Conservation (phyloP, 2,888 invertebrate species). For the Catocala nupta region DNA sequence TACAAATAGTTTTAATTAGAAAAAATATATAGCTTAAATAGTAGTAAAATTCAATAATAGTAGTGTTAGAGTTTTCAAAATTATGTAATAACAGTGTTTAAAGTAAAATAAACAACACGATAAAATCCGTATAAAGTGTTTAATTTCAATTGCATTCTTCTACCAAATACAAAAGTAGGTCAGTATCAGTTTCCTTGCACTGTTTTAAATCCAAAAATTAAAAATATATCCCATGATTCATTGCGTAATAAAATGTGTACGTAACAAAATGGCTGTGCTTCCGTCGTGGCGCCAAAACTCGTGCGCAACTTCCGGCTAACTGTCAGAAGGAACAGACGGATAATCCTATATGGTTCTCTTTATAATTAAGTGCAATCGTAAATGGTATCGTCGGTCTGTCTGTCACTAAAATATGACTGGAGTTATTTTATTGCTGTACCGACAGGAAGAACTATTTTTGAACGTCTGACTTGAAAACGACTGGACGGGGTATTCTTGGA, state of each 20-base stretch:
- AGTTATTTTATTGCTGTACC: constrained; percentile 23
- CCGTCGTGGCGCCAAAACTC: constrained; percentile 69
- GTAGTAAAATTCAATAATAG: no score
- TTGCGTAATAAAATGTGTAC: constrained; percentile 52
- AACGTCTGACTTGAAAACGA: constrained; percentile 17
- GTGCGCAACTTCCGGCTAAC: constrained; percentile 55
- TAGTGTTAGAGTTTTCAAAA: no score
- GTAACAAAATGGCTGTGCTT: constrained; percentile 60
- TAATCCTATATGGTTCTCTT: constrained; percentile 34
- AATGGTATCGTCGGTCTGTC: constrained; percentile 33
- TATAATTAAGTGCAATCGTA: constrained; percentile 47
- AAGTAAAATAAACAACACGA: no score
- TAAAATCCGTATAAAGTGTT: no score
- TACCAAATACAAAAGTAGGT: constrained; percentile 4
- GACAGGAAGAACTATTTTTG: constrained; percentile 18
- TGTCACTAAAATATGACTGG: constrained; percentile 17
- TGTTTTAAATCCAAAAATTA: constrained; percentile 32
- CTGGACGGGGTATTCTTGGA: background rate
- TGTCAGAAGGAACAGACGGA: constrained; percentile 40
- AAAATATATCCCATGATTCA: constrained; percentile 48
- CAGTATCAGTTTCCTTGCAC: constrained; percentile 11
- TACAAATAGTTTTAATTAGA: no score
- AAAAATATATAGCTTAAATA: no score
- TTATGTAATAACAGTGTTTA: no score
- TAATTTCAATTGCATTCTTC: no score